Conservation (phyloP, 1,140 invertebrate genomes). For the Meloidogyne exigua region DNA sequence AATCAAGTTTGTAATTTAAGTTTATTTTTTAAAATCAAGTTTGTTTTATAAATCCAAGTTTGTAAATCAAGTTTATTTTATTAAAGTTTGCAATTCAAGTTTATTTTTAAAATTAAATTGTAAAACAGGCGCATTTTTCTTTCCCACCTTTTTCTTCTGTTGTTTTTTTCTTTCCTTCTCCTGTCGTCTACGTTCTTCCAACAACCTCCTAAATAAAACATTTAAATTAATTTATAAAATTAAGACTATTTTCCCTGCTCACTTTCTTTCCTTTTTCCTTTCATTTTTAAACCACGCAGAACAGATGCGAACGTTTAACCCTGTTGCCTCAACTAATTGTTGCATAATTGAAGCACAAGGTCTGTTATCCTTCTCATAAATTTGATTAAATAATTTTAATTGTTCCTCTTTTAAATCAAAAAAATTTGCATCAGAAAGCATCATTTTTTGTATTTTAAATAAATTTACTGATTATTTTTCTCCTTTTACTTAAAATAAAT, state of each 20-base stretch:
- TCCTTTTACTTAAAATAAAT: background rate
- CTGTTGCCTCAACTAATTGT: background rate
- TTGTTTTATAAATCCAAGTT: background rate
- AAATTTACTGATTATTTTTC: background rate
- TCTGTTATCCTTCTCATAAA: background rate
- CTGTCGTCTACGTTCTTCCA: background rate
- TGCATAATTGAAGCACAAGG: background rate
- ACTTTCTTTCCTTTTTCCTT: background rate
- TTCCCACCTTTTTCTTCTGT: background rate
- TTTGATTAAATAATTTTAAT: background rate
- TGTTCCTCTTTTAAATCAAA: background rate
- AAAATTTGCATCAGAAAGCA: conserved; percentile 1
- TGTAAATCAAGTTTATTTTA: background rate
- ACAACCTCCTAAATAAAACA: background rate
- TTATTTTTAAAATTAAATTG: background rate
- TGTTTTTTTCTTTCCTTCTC: background rate
- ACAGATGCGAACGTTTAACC: background rate
- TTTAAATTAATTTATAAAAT: background rate
- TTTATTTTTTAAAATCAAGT: too few relatives aligned
- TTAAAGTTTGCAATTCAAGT: background rate
- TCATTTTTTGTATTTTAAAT: background rate
- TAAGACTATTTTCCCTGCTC: background rate
- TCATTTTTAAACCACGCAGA: background rate
- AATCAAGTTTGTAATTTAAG: background rate
- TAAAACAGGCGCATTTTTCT: background rate